Base-by-base conservation (phyloP, 2,888 invertebrate species). In the Cotesia congregata region DNA sequence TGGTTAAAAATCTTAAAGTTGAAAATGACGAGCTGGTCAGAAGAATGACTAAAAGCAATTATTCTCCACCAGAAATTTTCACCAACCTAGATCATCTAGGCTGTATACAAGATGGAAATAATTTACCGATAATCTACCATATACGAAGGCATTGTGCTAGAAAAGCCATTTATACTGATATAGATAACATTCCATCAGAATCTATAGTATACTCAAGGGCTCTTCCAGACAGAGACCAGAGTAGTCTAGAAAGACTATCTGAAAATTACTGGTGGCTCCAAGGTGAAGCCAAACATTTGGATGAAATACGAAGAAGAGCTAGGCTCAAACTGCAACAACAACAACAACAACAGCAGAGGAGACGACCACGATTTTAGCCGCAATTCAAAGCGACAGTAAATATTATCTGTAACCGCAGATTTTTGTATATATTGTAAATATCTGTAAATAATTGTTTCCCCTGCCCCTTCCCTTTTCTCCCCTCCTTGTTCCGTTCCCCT, bases 121-220 rank as follows among this genome's bases (percentile, higher is more conserved):
- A 76, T 20, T 5, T 72, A 12, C 67, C 67, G 38, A 67, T 72
- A 73, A 76, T 76, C 1, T 68, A 68, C 5, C 76, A 76, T 9
- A 69, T 77, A 30, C 15, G 7, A 50, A 74, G 61, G 65, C 60
- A 61, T 5, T 72, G 60, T 0, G 20, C 60, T 3, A 74, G 50
- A 30, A 76, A 76, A 39, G 67, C 64, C 9, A 67, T 72, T 6
- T 62, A 9, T 5, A 39, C n/a, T 9, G 30, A 41, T 12, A 5
- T 30, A 0, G 38, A 73, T 9, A 73, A 30, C 3, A 30, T 3
- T 3, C 3, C 30, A 30, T 2, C 30, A 30, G 30, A 30, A 30
- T 30, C 30, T 3, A 30, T 30, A 2, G 60, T 59, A 12, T 5
- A 59, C 5, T 59, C 60, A 9, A 59, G 12, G 9, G 60, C 60